A percentile compares a stretch with the other conserved stretches of the same genome.
Evolutionary conservation across 2,888 invertebrate species (phyloP).

Genomic region (Tetranychus truncatus): DNA sequence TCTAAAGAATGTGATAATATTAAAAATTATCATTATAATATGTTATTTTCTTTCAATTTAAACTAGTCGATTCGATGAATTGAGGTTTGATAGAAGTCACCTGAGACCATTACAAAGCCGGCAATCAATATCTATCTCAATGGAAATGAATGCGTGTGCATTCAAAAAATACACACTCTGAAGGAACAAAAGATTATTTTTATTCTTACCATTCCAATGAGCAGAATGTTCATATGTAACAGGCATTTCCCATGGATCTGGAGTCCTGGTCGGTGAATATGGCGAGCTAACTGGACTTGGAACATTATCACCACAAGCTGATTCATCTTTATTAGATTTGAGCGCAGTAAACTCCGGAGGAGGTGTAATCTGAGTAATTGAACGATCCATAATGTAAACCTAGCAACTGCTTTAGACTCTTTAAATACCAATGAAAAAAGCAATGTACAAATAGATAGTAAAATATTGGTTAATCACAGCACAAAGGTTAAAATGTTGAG

Average conservation of each 20-base stretch:
- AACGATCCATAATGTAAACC: neutral
- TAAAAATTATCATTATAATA: too few relatives aligned
- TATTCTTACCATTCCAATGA: slow-evolving; percentile 5
- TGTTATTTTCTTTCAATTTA: too few relatives aligned
- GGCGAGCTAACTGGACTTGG: slow-evolving; percentile 2
- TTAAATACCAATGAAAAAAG: neutral
- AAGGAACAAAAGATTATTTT: too few relatives aligned
- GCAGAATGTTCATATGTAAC: slow-evolving; percentile 1
- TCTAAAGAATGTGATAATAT: slow-evolving; percentile 20
- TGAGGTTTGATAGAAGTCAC: neutral
- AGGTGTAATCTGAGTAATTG: neutral
- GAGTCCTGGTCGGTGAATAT: neutral
- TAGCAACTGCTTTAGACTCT: neutral
- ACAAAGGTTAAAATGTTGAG: neutral
- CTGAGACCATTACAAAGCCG: neutral
- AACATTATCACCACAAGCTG: neutral
- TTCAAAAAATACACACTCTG: neutral
- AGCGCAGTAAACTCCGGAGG: neutral
- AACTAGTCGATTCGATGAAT: too few relatives aligned
- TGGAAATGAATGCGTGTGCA: neutral
- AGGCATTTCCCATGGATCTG: slow-evolving; percentile 12
- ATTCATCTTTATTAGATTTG: neutral
- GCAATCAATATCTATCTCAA: neutral
- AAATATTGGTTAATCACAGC: neutral
- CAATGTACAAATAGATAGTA: neutral